Percentiles rank a stretch among this genome's conserved stretches.
These are phyloP conservation scores for Centroberyx gerrardi DNA, from an alignment of 2,797 vertebrate species.

Conservation along the genomic window DNA sequence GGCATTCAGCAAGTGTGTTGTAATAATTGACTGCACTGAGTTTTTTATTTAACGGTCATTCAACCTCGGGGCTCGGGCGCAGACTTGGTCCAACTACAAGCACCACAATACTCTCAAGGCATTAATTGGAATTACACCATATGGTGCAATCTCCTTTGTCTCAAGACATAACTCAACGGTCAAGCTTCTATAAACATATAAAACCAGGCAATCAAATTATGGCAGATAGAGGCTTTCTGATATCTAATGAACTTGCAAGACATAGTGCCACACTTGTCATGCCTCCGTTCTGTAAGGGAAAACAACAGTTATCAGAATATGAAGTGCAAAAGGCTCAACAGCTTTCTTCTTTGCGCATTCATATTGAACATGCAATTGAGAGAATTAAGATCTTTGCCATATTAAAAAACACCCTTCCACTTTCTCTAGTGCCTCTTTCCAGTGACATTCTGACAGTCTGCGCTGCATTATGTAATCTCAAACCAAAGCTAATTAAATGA, in stretches of 20 bases:
- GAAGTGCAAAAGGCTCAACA: neutral
- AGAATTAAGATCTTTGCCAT: neutral
- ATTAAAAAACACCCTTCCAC: neutral
- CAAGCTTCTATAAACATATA: neutral
- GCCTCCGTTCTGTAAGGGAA: neutral
- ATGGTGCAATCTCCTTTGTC: neutral
- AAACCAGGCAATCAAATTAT: neutral
- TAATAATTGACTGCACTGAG: conserved; percentile 15
- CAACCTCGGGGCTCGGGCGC: conserved; percentile 6
- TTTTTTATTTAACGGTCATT: conserved; percentile 18
- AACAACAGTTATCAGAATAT: neutral
- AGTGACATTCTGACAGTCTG: neutral
- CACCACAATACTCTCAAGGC: no score
- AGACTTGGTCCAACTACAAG: no score
- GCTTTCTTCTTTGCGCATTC: no score
- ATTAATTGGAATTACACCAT: neutral
- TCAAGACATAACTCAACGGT: neutral
- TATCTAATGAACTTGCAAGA: neutral
- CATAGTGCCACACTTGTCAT: conserved; percentile 1
- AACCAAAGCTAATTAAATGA: neutral
- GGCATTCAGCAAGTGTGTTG: conserved; percentile 8
- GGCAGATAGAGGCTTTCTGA: neutral
- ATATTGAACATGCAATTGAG: no score
- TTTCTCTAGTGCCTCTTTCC: neutral
- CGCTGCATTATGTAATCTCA: neutral